phyloP scores from a whole-genome alignment of 2,113 vertebrate genomes.

The Genyomyrus donnyi region DNA sequence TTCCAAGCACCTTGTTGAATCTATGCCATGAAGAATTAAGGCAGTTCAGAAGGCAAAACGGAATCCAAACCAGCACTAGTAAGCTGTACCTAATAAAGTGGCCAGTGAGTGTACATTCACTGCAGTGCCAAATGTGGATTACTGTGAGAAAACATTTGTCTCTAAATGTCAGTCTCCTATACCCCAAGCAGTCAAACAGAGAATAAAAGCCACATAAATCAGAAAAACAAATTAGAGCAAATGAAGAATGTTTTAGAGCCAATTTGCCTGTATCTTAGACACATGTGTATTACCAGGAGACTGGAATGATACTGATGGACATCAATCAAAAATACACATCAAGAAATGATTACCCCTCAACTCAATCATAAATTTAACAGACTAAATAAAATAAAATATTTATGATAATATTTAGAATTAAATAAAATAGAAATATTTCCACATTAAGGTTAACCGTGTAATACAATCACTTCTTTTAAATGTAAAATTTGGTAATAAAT shows the following conservation, averaged over 20 bases:
- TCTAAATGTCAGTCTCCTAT: background rate
- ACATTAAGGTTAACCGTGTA: background rate
- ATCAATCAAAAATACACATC: background rate
- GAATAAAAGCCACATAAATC: background rate
- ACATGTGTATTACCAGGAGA: background rate
- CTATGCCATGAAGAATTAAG: background rate
- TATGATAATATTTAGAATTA: background rate
- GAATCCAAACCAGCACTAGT: background rate
- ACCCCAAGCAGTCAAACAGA: background rate
- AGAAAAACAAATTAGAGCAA: background rate
- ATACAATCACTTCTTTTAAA: background rate
- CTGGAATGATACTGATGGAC: background rate
- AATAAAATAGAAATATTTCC: background rate
- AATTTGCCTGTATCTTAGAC: background rate
- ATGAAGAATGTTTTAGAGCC: background rate
- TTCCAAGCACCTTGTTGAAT: background rate
- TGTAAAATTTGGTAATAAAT: background rate
- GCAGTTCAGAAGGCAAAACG: background rate
- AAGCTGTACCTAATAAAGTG: background rate
- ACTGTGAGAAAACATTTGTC: background rate
- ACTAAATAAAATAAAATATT: background rate
- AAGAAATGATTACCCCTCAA: background rate
- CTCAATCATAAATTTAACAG: background rate
- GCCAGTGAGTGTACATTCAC: background rate
- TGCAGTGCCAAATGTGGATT: background rate